Base-by-base conservation (phyloP, 2,113 vertebrate species). In the Dipodomys stephensi region DNA sequence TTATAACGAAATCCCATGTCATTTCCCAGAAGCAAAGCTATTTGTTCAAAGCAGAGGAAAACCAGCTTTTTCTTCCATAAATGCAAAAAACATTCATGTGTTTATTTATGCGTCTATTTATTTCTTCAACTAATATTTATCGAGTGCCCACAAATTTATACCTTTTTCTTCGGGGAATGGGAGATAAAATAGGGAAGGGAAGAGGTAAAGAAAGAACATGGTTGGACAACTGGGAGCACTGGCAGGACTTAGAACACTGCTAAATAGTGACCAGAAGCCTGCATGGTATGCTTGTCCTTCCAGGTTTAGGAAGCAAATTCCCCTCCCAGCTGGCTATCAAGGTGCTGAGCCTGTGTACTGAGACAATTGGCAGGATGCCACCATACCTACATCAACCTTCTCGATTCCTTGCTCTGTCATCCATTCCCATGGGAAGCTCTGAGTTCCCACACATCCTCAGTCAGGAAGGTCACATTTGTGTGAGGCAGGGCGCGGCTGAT, bases 391-490 rank as follows among this genome's bases (percentile, higher is more conserved):
- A 92, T 20, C 88, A 76, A 12, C 87, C 83, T 89, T 88, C 81
- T 94, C 7, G 0, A 53, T 84, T 77, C 83, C 91, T 72, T 91
- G 82, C 62, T 77, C 67, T 80, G 90, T 93, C 92, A 88, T 91
- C 62, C 83, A 87, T 92, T 95, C 96, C 86, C 95, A 90, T 87
- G 96, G 94, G 94, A 96, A 96, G 92, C 90, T 83, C 68, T 18
- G 67, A 84, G 71, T 96, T 97, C 94, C 83, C 94, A 96, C 79
- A 86, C 4, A 3, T 78, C 91, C 87, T 95, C 71, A 71, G 62
- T 49, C 95, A 94, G 96, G 94, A 96, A 96, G 96, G 85, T 96
- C 88, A 62, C 92, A 84, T 95, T 84, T 96, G 90, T 90, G 92
- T 84, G 68, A 72, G 49, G 9, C n/a, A 19, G 90, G 72, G 95